phyloP scores from a whole-genome alignment of 2,797 vertebrate species.

The Adelosebastes latens region DNA sequence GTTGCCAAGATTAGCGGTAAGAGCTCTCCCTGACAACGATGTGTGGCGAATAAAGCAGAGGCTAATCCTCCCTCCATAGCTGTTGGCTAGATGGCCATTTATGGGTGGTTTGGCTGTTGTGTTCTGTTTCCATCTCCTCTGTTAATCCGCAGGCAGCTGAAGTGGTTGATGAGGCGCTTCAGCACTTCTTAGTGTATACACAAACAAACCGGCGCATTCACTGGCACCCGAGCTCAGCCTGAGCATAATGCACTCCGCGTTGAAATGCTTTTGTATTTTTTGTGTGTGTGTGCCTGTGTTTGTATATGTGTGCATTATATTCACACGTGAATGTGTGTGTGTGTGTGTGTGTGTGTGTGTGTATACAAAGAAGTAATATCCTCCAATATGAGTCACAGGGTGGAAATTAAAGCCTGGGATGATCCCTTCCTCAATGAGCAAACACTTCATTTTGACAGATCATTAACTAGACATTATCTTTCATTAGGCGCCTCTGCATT shows the following conservation, averaged over 20 bases:
- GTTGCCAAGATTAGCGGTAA: slow-evolving; percentile 57
- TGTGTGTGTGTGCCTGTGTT: neutral
- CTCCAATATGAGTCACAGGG: slow-evolving; percentile 67
- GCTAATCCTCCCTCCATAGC: slow-evolving; percentile 69
- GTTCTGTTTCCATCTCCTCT: slow-evolving; percentile 63
- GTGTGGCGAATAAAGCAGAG: slow-evolving; percentile 61
- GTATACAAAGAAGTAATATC: slow-evolving; percentile 57
- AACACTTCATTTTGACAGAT: slow-evolving; percentile 82
- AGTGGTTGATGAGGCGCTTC: slow-evolving; percentile 68
- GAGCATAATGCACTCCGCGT: slow-evolving; percentile 20
- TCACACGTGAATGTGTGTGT: neutral
- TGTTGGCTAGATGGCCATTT: slow-evolving; percentile 69
- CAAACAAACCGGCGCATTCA: slow-evolving; percentile 58
- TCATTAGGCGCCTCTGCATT: slow-evolving; percentile 78
- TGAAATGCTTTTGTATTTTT: slow-evolving; percentile 44
- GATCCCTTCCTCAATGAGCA: slow-evolving; percentile 74
- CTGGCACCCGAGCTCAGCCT: slow-evolving; percentile 39
- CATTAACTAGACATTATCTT: slow-evolving; percentile 82
- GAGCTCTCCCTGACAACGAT: slow-evolving; percentile 43
- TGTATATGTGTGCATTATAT: slow-evolving; percentile 12
- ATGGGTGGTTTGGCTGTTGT: slow-evolving; percentile 66
- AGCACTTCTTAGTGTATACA: slow-evolving; percentile 44
- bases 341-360: neutral
- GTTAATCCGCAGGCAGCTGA: slow-evolving; percentile 68
- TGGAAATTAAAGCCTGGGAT: slow-evolving; percentile 74